A percentile compares a stretch with the other conserved stretches of the same genome.
phyloP scores from a whole-genome alignment of 2,797 vertebrate genomes.

The Sciaenops ocellatus region DNA sequence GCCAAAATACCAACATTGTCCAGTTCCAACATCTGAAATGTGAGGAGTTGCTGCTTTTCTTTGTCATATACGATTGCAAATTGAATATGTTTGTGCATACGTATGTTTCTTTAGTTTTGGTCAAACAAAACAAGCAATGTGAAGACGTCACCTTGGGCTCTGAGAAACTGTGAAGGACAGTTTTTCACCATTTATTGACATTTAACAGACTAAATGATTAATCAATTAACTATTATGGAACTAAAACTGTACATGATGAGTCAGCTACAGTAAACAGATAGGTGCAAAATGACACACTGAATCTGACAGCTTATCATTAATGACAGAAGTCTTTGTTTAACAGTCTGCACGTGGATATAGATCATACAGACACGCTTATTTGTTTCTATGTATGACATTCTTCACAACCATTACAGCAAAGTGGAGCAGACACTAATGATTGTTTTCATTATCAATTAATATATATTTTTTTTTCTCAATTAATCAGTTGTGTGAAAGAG shows the following conservation, averaged over 20 bases:
- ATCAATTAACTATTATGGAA: background rate
- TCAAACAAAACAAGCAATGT: background rate
- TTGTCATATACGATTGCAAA: background rate
- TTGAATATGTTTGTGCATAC: background rate
- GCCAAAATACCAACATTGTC: background rate
- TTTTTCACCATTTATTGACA: background rate
- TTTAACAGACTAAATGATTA: background rate
- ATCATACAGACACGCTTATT: background rate
- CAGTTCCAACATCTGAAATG: background rate
- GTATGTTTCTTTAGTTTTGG: background rate
- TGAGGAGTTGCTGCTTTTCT: background rate
- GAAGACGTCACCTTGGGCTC: background rate
- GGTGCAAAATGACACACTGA: background rate
- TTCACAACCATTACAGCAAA: background rate
- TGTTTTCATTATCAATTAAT: background rate
- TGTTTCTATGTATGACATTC: background rate
- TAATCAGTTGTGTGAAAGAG: background rate
- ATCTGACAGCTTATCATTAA: background rate
- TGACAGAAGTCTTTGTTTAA: background rate
- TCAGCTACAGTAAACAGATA: background rate
- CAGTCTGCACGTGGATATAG: background rate
- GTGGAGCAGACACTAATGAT: background rate
- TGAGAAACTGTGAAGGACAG: background rate
- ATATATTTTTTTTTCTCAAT: background rate
- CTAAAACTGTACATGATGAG: background rate